phyloP scores from a whole-genome alignment of 2,888 invertebrate species.

The Erynnis tages region DNA sequence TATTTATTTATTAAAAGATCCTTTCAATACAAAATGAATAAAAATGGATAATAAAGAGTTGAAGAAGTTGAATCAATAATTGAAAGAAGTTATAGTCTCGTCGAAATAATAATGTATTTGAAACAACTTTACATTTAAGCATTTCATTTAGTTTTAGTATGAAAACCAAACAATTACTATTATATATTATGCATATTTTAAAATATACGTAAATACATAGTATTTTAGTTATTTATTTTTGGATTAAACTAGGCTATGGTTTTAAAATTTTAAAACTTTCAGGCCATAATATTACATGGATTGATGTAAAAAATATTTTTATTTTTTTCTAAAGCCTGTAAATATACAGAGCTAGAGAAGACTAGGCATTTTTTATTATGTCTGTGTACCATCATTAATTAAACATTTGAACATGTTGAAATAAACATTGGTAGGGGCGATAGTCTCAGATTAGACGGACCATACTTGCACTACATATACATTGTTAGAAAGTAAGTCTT shows the following conservation, averaged over 20 bases:
- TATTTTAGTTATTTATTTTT: constrained; percentile 10
- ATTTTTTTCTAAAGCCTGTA: constrained; percentile 1
- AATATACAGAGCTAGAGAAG: constrained; percentile 5
- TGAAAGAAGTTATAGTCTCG: too few relatives aligned
- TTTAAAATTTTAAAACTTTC: background rate
- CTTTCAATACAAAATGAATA: too few relatives aligned
- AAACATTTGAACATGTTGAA: too few relatives aligned
- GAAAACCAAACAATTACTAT: constrained; percentile 20
- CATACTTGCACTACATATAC: too few relatives aligned
- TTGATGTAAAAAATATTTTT: constrained; percentile 1
- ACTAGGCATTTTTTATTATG: too few relatives aligned
- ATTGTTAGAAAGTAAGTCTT: background rate
- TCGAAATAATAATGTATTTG: too few relatives aligned
- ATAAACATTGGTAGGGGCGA: too few relatives aligned
- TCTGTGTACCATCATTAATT: too few relatives aligned
- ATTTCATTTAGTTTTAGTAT: constrained; percentile 18
- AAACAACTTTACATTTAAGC: background rate
- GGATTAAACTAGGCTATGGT: constrained; percentile 1
- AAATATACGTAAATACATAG: background rate
- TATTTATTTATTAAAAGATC: too few relatives aligned
- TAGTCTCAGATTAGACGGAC: too few relatives aligned
- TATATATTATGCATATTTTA: constrained; percentile 4
- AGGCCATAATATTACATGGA: constrained; percentile 15
- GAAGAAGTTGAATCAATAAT: too few relatives aligned
- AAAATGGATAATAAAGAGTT: too few relatives aligned